A percentile compares a stretch with the other conserved stretches of the same genome.
These are phyloP conservation scores for Rhagologus leucostigma DNA, from an alignment of 2,113 vertebrate species.

Conservation along the genomic window DNA sequence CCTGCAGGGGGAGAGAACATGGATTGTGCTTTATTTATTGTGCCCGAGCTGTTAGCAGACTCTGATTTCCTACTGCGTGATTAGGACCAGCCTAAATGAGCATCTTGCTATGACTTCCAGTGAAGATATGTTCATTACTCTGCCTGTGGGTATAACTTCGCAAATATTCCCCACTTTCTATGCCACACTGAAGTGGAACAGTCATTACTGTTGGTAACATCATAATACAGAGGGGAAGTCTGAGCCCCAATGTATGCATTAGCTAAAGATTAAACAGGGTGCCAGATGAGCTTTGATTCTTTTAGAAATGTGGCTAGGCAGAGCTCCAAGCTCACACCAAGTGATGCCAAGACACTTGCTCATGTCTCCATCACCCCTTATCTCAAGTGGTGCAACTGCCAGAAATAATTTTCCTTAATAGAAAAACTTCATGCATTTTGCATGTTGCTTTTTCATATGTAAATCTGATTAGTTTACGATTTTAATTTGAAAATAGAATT, in stretches of 20 bases:
- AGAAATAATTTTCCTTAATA: slow-evolving; percentile 1
- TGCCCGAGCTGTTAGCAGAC: background rate
- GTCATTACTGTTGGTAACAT: background rate
- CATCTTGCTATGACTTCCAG: background rate
- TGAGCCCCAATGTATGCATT: background rate
- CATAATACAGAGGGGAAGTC: background rate
- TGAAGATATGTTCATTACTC: background rate
- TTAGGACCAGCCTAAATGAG: background rate
- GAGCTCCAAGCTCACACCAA: slow-evolving; percentile 5
- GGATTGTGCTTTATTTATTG: background rate
- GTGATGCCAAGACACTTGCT: slow-evolving; percentile 24
- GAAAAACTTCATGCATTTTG: background rate
- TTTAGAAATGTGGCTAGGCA: slow-evolving; percentile 13
- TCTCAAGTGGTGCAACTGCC: slow-evolving; percentile 6
- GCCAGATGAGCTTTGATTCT: slow-evolving; percentile 16
- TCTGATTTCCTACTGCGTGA: background rate
- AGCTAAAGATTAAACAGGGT: background rate
- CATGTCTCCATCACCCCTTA: background rate
- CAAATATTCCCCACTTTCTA: background rate
- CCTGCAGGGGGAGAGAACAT: background rate
- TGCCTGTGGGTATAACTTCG: background rate
- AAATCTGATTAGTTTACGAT: background rate
- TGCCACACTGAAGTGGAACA: background rate
- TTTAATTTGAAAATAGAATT: background rate
- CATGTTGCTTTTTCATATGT: background rate